phyloP scores from a whole-genome alignment of 2,888 invertebrate genomes.

The Hydrotaea cyrtoneurina region DNA sequence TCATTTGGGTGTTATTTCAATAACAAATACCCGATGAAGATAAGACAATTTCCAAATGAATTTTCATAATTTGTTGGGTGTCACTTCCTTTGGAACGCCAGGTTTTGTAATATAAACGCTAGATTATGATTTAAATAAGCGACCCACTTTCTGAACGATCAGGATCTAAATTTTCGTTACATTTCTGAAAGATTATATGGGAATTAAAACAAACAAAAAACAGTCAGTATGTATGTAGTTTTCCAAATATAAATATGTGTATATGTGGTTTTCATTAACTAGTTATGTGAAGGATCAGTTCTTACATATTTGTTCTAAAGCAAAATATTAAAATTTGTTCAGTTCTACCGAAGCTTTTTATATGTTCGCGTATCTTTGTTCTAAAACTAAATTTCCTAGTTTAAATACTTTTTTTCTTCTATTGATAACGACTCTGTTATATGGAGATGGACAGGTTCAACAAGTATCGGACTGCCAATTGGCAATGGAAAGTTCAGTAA shows the following conservation, averaged over 20 bases:
- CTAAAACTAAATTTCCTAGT: conserved; percentile 12
- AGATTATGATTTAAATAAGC: too few species aligned
- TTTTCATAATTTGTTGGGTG: too few species aligned
- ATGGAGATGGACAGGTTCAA: too few species aligned
- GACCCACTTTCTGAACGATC: too few species aligned
- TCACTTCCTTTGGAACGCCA: too few species aligned
- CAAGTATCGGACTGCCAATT: not conserved
- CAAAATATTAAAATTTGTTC: not conserved
- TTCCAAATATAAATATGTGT: not conserved
- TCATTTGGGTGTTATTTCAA: too few species aligned
- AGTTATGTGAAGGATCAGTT: conserved; percentile 15
- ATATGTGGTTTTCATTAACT: not conserved
- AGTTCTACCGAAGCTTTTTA: conserved; percentile 2
- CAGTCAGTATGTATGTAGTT: not conserved
- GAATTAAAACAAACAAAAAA: not conserved
- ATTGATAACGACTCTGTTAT: conserved; percentile 6
- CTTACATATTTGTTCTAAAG: not conserved
- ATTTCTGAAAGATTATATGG: not conserved
- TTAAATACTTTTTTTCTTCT: not conserved
- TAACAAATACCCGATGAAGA: too few species aligned
- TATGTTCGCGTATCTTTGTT: not conserved
- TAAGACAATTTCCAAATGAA: too few species aligned
- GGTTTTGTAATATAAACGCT: too few species aligned
- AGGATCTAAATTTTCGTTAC: too few species aligned
- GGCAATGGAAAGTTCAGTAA: not conserved